These are phyloP conservation scores for Pammene aurita DNA, from an alignment of 2,888 invertebrate genomes.

Conservation along the genomic window DNA sequence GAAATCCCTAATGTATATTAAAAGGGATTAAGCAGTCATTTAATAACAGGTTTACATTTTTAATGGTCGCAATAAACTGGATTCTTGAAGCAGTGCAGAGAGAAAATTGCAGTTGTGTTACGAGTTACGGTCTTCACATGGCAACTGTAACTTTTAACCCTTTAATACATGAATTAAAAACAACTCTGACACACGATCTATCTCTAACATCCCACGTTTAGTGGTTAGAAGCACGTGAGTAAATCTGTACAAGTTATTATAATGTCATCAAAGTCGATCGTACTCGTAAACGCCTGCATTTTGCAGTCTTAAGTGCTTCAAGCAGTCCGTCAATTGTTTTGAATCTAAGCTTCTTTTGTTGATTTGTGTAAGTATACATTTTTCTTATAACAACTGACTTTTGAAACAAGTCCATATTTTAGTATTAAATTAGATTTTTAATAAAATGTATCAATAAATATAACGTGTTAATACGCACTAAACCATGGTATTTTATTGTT, in stretches of 20 bases:
- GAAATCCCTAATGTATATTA: constrained; percentile 10
- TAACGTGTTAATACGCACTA: constrained; percentile 77
- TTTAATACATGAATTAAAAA: neutral
- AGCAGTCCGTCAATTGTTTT: neutral
- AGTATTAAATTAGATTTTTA: constrained; percentile 49
- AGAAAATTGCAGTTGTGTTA: neutral
- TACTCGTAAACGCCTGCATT: neutral
- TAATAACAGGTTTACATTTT: constrained; percentile 13
- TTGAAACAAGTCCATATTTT: constrained; percentile 56
- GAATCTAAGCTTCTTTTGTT: constrained; percentile 17
- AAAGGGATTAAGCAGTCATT: constrained; percentile 28
- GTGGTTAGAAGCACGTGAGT: too few species aligned
- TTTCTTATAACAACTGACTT: constrained; percentile 60
- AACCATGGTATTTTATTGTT: constrained; percentile 54
- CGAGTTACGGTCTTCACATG: neutral
- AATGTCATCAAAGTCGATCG: neutral
- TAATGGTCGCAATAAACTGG: neutral
- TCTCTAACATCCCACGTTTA: too few species aligned
- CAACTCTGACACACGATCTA: too few species aligned
- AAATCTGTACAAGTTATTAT: too few species aligned
- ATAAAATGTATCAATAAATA: constrained; percentile 72
- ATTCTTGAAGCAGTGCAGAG: neutral
- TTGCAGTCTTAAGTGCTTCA: neutral
- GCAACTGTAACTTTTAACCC: neutral
- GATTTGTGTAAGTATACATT: constrained; percentile 66